A percentile compares a stretch with the other conserved stretches of the same genome.
Conservation (phyloP, 2,113 vertebrate genomes). For the Neogale vison region DNA sequence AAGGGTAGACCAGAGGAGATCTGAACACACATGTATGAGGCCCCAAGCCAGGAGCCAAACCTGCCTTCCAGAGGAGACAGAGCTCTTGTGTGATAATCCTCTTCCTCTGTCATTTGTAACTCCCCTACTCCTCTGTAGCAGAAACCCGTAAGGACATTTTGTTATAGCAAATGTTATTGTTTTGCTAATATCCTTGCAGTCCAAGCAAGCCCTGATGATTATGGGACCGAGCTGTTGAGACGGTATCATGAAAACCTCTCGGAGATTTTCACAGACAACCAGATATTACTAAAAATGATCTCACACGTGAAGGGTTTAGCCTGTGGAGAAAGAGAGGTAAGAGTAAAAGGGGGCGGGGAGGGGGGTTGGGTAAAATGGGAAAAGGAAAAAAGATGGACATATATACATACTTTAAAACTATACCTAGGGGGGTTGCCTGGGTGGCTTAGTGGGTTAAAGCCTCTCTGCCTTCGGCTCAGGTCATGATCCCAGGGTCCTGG, state of each 20-base stretch:
- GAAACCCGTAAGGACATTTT: neutral
- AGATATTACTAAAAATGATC: slow-evolving; percentile 76
- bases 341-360: neutral
- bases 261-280: slow-evolving; percentile 77
- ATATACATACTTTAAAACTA: neutral
- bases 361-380: neutral
- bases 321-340: slow-evolving; percentile 83
- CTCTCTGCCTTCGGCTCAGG: too few species aligned
- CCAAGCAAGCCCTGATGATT: slow-evolving; percentile 73
- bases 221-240: slow-evolving; percentile 80
- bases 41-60: neutral
- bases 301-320: slow-evolving; percentile 74
- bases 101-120: neutral
- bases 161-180: neutral
- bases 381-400: neutral
- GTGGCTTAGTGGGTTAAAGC: too few species aligned
- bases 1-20: neutral
- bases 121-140: neutral
- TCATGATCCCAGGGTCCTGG: too few species aligned
- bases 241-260: slow-evolving; percentile 78
- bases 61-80: neutral
- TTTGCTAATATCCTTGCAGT: slow-evolving; percentile 64
- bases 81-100: fast-evolving
- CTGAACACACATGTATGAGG: neutral
- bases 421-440: neutral